Conservation (phyloP, 2,113 vertebrate genomes). For the Leucoraja erinaceus region DNA sequence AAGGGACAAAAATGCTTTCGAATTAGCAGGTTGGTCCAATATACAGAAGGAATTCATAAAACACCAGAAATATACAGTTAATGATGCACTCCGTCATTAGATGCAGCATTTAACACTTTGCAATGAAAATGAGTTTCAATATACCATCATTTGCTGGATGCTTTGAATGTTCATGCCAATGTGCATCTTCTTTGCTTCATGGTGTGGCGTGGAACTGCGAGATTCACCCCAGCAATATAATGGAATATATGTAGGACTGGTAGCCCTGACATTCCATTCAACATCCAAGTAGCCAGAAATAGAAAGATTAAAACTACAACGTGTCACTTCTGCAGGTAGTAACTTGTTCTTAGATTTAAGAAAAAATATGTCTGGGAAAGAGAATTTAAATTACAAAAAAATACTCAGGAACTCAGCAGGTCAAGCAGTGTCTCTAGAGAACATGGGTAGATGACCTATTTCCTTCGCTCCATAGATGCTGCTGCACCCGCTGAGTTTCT, state of each 20-base stretch:
- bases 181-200: background rate
- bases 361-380: too few species aligned
- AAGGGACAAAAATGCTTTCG: background rate
- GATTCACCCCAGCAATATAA: background rate
- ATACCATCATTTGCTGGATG: background rate
- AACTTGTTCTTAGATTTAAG: background rate
- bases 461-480: too few species aligned
- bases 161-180: background rate
- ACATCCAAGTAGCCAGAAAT: background rate
- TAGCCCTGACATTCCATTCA: background rate
- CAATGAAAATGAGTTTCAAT: background rate
- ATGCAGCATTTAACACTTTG: background rate
- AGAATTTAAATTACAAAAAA: too few species aligned
- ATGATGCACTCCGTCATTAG: background rate
- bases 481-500: too few species aligned
- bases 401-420: too few species aligned
- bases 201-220: background rate
- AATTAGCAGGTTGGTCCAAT: background rate
- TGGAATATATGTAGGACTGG: background rate
- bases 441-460: too few species aligned
- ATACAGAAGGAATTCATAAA: too few species aligned
- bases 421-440: too few species aligned
- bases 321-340: background rate
- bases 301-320: background rate
- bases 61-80: background rate